Conservation (phyloP, 2,113 vertebrate genomes). For the Prolemur simus region DNA sequence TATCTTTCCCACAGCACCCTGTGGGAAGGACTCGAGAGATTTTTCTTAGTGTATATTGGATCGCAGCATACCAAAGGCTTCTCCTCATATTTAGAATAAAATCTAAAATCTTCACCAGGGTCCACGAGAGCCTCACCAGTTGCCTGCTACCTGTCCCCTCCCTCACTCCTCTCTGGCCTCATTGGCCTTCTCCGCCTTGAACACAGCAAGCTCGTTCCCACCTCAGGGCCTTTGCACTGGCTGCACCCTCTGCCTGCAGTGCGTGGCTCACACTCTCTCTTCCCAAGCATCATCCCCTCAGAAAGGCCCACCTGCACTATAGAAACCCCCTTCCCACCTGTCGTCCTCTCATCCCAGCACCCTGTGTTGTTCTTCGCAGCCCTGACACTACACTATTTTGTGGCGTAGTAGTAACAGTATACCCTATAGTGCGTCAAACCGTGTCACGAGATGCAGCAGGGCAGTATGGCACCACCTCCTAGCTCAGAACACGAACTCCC, state of each 20-base stretch:
- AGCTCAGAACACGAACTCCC: neutral
- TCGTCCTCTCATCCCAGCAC: neutral
- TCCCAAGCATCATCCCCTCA: neutral
- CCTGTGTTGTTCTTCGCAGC: neutral
- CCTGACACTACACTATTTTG: neutral
- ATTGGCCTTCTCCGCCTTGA: neutral
- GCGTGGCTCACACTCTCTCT: neutral
- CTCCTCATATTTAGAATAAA: neutral
- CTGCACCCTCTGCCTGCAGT: neutral
- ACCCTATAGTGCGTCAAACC: too few species aligned
- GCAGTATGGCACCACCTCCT: neutral
- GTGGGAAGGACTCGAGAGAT: neutral
- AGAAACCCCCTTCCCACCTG: neutral
- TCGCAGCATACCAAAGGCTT: neutral
- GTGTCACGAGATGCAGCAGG: neutral
- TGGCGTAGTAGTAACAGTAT: neutral
- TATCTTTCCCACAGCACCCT: neutral
- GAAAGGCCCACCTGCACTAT: neutral
- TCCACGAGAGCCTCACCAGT: neutral
- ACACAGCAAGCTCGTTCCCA: too few species aligned
- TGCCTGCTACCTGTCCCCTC: too few species aligned
- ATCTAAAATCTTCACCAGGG: neutral
- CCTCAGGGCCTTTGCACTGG: neutral
- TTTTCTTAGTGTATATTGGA: neutral
- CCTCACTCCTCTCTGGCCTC: neutral